Conservation (phyloP, 37 sponge, comb jelly and placozoan species). For the Mnemiopsis leidyi region DNA sequence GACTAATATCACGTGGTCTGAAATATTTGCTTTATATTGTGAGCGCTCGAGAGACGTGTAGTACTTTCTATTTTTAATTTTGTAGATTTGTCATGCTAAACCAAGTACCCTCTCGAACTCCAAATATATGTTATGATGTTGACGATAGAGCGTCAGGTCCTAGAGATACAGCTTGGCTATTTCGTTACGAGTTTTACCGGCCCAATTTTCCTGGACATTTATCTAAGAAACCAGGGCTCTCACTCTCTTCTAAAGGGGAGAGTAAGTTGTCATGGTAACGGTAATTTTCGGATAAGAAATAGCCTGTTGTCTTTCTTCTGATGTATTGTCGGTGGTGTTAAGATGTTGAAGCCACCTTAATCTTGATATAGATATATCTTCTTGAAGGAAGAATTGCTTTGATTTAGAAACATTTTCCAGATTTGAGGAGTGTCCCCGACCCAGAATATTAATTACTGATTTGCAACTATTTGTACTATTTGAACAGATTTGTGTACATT, state of each 20-base stretch:
- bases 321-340: neutral
- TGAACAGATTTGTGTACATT: constrained; percentile 46
- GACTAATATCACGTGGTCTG: neutral
- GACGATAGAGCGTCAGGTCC: neutral
- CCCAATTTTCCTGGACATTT: neutral
- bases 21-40: constrained; percentile 3
- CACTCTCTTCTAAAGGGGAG: no score
- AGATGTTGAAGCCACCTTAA: neutral
- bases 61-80: constrained; percentile 49
- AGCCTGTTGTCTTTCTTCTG: neutral
- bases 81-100: constrained; percentile 48
- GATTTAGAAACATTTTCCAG: neutral
- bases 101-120: neutral
- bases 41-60: neutral
- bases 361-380: neutral
- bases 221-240: neutral
- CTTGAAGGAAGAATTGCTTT: neutral
- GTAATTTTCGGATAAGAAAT: neutral
- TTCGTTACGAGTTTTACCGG: neutral
- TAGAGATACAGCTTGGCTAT: neutral
- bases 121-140: neutral
- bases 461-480: constrained; percentile 55
- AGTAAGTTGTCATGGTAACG: neutral
- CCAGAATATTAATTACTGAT: constrained; percentile 15
- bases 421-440: neutral